A percentile compares a stretch with the other conserved stretches of the same genome.
phyloP scores from a whole-genome alignment of 37 sponge, comb jelly and placozoan species.

The Cliona cf. orientalis region DNA sequence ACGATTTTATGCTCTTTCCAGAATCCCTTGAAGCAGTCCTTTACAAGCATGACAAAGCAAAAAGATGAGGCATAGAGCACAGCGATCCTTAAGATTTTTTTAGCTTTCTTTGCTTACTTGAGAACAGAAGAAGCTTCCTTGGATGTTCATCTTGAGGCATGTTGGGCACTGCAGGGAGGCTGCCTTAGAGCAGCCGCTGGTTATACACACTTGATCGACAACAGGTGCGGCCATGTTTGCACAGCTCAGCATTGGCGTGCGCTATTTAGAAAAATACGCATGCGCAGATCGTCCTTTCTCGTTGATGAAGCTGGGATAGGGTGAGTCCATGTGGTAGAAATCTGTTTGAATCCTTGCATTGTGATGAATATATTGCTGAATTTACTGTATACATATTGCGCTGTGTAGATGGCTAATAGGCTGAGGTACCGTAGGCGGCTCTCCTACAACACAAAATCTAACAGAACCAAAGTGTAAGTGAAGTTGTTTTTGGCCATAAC shows the following conservation, averaged over 20 bases:
- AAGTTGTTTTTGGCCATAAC: background rate
- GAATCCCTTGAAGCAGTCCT: slow-evolving; percentile 93
- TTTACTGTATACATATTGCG: background rate
- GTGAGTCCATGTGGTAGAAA: slow-evolving; percentile 28
- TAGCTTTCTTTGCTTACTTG: slow-evolving; percentile 54
- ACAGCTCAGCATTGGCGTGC: background rate
- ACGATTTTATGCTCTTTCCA: slow-evolving; percentile 85
- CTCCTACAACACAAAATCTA: slow-evolving; percentile 91
- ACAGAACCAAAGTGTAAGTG: slow-evolving; percentile 85
- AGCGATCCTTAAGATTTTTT: no score
- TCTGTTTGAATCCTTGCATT: slow-evolving; percentile 12
- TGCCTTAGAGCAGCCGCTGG: slow-evolving; percentile 75
- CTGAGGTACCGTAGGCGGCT: slow-evolving; percentile 88
- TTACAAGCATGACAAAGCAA: background rate
- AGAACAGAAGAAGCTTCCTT: slow-evolving; percentile 88
- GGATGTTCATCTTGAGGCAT: slow-evolving; percentile 81
- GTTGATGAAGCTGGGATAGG: background rate
- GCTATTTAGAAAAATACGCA: slow-evolving; percentile 24
- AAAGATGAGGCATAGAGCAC: background rate
- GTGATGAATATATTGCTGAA: background rate
- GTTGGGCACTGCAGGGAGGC: slow-evolving; percentile 92
- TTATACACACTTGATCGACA: slow-evolving; percentile 29
- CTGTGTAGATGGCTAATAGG: slow-evolving; percentile 79
- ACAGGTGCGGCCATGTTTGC: background rate
- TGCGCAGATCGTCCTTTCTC: slow-evolving; percentile 37